A percentile compares a stretch with the other conserved stretches of the same genome.
These are phyloP conservation scores for Cyclargus thomasi DNA, from an alignment of 1,140 invertebrate genomes.

Conservation along the genomic window DNA sequence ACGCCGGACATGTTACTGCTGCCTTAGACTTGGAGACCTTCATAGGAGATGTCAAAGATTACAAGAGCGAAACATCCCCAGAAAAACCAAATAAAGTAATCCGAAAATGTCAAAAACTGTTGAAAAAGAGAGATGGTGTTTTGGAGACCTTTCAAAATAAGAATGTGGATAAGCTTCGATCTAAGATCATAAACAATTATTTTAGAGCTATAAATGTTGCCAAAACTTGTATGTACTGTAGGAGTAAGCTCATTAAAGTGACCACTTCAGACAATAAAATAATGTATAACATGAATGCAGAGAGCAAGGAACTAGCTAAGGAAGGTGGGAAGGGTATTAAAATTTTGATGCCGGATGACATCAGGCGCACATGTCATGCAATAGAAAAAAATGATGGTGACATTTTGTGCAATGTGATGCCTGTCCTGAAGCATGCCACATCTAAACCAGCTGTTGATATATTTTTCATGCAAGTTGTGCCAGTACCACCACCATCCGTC, in stretches of 20 bases:
- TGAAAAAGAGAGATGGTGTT: conserved; percentile 60
- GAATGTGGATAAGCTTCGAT: conserved; percentile 78
- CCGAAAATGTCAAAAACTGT: conserved; percentile 59
- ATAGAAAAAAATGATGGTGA: conserved; percentile 87
- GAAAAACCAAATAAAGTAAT: conserved; percentile 51
- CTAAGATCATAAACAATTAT: conserved; percentile 77
- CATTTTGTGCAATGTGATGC: conserved; percentile 82
- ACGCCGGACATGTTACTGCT: conserved; percentile 83
- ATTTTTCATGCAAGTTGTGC: conserved; percentile 90
- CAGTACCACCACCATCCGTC: conserved; percentile 90
- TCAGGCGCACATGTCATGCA: conserved; percentile 81
- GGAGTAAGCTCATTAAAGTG: conserved; percentile 76
- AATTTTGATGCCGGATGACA: conserved; percentile 79
- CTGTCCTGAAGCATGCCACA: conserved; percentile 79
- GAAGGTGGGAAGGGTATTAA: conserved; percentile 58
- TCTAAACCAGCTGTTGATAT: conserved; percentile 85
- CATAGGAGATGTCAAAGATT: conserved; percentile 60
- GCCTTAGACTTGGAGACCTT: conserved; percentile 80
- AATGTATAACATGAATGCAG: conserved; percentile 71
- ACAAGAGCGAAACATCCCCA: conserved; percentile 36
- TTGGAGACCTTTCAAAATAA: conserved; percentile 71
- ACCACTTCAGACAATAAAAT: conserved; percentile 78
- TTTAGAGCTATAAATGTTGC: conserved; percentile 75
- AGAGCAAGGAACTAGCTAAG: conserved; percentile 32
- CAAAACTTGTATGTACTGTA: conserved; percentile 81